These are phyloP conservation scores for Alosa alosa DNA, from an alignment of 2,113 vertebrate genomes.

Conservation along the genomic window DNA sequence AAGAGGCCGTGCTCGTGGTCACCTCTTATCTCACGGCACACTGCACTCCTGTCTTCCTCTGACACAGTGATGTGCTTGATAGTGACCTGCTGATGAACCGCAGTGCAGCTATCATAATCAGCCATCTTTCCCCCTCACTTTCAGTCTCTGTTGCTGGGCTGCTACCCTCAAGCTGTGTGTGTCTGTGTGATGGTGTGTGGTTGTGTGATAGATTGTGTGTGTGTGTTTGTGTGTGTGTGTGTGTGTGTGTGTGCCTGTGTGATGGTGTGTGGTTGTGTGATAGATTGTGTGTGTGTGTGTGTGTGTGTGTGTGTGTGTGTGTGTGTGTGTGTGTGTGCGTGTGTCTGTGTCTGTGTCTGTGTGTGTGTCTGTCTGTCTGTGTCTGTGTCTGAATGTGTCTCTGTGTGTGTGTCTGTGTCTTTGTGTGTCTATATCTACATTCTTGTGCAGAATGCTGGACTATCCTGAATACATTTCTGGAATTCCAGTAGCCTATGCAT, in stretches of 20 bases:
- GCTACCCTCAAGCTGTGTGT: slow-evolving; percentile 84
- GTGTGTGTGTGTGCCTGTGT: background rate
- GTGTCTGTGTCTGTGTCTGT: background rate
- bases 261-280: background rate
- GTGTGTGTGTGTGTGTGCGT: too few relatives aligned
- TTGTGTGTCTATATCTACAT: background rate
- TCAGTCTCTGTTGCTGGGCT: slow-evolving; percentile 21
- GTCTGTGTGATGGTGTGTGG: background rate
- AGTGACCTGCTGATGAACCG: background rate
- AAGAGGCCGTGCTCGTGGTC: background rate
- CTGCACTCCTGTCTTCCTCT: background rate
- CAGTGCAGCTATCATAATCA: background rate
- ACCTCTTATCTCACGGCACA: background rate
- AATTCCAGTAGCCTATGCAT: background rate
- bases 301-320: background rate
- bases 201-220: background rate
- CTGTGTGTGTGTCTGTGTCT: slow-evolving; percentile 26
- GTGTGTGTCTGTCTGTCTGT: background rate
- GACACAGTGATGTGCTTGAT: background rate
- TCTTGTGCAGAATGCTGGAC: background rate
- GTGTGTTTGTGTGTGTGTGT: background rate
- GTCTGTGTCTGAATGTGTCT: slow-evolving; percentile 52
- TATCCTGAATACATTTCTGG: background rate
- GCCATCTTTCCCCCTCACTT: background rate
- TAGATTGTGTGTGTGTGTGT: slow-evolving; percentile 35